A percentile compares a stretch with the other conserved stretches of the same genome.
These are phyloP conservation scores for Benitochromis conjunctus DNA, from an alignment of 2,113 vertebrate species.

Conservation along the genomic window DNA sequence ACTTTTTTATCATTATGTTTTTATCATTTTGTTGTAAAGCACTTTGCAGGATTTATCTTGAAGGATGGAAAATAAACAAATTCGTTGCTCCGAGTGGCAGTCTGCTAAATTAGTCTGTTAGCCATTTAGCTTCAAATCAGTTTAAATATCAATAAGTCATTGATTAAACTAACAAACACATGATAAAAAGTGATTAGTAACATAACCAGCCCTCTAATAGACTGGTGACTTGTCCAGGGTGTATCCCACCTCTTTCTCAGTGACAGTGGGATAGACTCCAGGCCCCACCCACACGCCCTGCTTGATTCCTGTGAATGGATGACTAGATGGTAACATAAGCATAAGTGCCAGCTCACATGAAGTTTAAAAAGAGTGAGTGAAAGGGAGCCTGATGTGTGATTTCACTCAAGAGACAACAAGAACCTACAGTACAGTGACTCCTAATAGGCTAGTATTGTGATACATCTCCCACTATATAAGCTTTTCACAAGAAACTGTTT, in stretches of 20 bases:
- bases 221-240: neutral
- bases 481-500: neutral
- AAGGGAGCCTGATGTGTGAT: no score
- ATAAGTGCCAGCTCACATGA: no score
- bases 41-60: neutral
- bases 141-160: neutral
- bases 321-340: no score
- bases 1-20: neutral
- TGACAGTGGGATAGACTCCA: neutral
- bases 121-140: neutral
- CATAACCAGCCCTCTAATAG: neutral
- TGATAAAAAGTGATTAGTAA: neutral
- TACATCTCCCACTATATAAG: neutral
- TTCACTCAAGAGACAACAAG: no score
- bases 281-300: no score
- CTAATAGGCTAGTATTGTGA: neutral
- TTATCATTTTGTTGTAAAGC: neutral
- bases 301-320: no score
- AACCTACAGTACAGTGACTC: neutral
- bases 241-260: neutral
- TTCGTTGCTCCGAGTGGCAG: no score
- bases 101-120: no score
- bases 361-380: no score
- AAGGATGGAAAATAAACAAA: neutral
- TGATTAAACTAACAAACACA: neutral